phyloP scores from a whole-genome alignment of 2,888 invertebrate species.

The Ptilodon capucinus region DNA sequence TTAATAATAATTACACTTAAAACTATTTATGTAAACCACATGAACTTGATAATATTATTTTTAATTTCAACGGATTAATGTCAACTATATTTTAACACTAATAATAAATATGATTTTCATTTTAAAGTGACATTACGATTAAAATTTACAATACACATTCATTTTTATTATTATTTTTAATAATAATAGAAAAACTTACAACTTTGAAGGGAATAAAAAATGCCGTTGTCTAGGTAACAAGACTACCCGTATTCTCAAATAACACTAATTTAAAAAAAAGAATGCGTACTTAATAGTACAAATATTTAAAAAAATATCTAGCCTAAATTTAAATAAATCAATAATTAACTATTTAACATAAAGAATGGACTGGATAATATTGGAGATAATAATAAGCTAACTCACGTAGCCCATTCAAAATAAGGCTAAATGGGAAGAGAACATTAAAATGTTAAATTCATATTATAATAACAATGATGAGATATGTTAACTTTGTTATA shows the following conservation, averaged over 20 bases:
- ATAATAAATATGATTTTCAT: constrained; percentile 51
- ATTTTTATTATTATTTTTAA: constrained; percentile 28
- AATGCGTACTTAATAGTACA: constrained; percentile 32
- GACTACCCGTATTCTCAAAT: constrained; percentile 56
- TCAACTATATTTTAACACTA: constrained; percentile 50
- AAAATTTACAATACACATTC: constrained; percentile 44
- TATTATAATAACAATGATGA: constrained; percentile 43
- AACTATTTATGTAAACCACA: constrained; percentile 37
- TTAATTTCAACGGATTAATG: constrained; percentile 34
- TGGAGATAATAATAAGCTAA: neutral
- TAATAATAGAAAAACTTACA: constrained; percentile 38
- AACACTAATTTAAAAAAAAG: constrained; percentile 39
- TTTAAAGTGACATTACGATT: constrained; percentile 66
- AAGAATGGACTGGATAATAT: constrained; percentile 9
- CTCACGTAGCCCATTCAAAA: constrained; percentile 22
- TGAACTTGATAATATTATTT: constrained; percentile 44
- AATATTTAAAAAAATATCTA: constrained; percentile 25
- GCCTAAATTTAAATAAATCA: constrained; percentile 27
- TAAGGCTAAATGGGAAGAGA: constrained; percentile 31
- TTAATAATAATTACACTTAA: constrained; percentile 30
- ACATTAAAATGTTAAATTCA: constrained; percentile 43
- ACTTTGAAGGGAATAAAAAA: constrained; percentile 39
- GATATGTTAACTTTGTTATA: constrained; percentile 66
- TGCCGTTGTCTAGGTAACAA: constrained; percentile 43
- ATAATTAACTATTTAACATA: constrained; percentile 11